Percentiles rank a stretch among this genome's conserved stretches.
Conservation (phyloP, 2,888 invertebrate genomes). For the Trachelus tabidus region DNA sequence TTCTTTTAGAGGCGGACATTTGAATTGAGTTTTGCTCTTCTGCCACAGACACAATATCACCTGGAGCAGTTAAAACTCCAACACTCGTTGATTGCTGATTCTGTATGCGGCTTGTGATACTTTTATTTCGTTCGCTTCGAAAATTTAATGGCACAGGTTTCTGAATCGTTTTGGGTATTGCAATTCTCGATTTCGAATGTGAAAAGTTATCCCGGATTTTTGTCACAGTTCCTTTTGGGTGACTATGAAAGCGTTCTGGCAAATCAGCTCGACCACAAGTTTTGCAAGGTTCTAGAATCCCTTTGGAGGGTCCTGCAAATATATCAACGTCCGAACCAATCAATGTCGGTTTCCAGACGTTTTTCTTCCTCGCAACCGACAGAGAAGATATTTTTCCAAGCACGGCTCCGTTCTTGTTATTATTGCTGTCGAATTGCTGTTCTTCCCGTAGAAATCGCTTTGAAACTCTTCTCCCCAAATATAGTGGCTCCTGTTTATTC, state of each 20-base stretch:
- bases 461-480: neutral
- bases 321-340: slow-evolving; percentile 47
- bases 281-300: slow-evolving; percentile 70
- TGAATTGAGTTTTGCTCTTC: too few species aligned
- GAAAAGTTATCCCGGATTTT: slow-evolving; percentile 25
- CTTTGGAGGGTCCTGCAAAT: slow-evolving; percentile 37
- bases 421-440: slow-evolving; percentile 51
- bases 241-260: slow-evolving; percentile 75
- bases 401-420: slow-evolving; percentile 40
- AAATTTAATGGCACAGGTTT: slow-evolving; percentile 69
- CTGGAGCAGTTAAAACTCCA: neutral
- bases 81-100: neutral
- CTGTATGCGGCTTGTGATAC: too few species aligned
- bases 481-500: slow-evolving; percentile 9
- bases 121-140: slow-evolving; percentile 49
- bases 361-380: slow-evolving; percentile 37
- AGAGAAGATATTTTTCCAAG: slow-evolving; percentile 34
- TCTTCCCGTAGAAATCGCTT: slow-evolving; percentile 26
- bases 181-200: slow-evolving; percentile 15
- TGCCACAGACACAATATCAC: too few species aligned
- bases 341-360: slow-evolving; percentile 25
- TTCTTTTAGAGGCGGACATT: slow-evolving; percentile 31
- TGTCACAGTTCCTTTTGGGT: slow-evolving; percentile 59
- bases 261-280: slow-evolving; percentile 76
- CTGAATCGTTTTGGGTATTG: slow-evolving; percentile 67